Conservation (phyloP, 2,113 vertebrate genomes). For the Arenaria interpres region DNA sequence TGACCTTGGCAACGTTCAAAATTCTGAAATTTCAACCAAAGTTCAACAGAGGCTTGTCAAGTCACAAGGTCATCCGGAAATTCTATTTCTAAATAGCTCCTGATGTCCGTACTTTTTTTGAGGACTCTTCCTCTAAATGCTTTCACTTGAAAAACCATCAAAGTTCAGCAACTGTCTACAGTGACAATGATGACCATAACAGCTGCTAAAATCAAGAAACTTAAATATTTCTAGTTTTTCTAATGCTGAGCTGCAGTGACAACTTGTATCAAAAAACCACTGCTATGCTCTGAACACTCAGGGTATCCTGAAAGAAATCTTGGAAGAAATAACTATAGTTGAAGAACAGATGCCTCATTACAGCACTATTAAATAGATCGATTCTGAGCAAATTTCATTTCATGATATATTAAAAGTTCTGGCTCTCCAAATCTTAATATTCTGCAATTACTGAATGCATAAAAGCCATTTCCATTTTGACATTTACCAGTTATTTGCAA, state of each 20-base stretch:
- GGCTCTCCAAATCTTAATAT: not conserved
- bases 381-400: not conserved
- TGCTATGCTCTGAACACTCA: not conserved
- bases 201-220: not conserved
- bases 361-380: not conserved
- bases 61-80: not conserved
- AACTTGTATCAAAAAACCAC: not conserved
- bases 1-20: not conserved
- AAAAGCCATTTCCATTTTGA: not conserved
- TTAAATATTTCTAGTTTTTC: not conserved
- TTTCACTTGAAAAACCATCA: not conserved
- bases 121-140: not conserved
- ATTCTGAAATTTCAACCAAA: not conserved
- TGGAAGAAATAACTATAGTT: not conserved
- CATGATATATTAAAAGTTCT: not conserved
- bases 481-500: not conserved
- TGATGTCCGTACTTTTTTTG: fast-evolving
- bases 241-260: not conserved
- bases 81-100: not conserved
- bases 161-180: not conserved
- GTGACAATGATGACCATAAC: not conserved
- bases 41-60: not conserved
- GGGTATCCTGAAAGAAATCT: not conserved
- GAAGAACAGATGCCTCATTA: not conserved
- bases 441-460: not conserved